A percentile compares a stretch with the other conserved stretches of the same genome.
Conservation (phyloP, 2,113 vertebrate genomes). For the Craseonycteris thonglongyai region DNA sequence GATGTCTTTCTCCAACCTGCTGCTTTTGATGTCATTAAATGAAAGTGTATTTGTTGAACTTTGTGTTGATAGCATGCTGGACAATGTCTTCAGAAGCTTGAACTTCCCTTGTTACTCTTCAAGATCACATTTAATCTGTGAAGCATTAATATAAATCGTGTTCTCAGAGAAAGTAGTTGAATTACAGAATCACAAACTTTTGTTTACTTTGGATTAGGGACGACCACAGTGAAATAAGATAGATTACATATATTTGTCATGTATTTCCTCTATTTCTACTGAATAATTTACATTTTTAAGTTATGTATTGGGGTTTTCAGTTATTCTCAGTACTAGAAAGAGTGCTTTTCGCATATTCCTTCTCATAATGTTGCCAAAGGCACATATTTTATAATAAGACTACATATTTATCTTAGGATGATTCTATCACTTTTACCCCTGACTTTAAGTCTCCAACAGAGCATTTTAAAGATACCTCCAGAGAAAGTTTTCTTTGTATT, state of each 20-base stretch:
- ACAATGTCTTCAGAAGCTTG: background rate
- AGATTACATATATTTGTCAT: background rate
- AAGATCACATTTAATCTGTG: background rate
- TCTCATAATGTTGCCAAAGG: background rate
- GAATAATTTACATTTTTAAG: constrained; percentile 16
- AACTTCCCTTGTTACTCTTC: background rate
- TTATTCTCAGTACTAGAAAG: background rate
- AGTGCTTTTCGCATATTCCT: background rate
- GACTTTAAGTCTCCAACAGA: background rate
- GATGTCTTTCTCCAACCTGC: background rate
- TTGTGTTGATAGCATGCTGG: background rate
- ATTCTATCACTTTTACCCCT: background rate
- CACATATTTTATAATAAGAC: background rate
- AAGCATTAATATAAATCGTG: background rate
- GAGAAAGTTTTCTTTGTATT: constrained; percentile 1
- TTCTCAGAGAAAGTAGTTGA: background rate
- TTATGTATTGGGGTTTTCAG: background rate
- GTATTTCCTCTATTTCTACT: background rate
- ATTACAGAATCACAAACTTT: background rate
- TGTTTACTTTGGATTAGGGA: background rate
- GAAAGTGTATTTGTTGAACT: background rate
- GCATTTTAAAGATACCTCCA: constrained; percentile 20
- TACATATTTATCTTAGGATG: background rate
- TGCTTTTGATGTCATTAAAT: background rate
- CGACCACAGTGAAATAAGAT: constrained; percentile 16